These are phyloP conservation scores for Apis mellifera DNA, from an alignment of 1,140 invertebrate species.

Conservation along the genomic window Amel_HAv3.1 CM009933.2:11765501-11766000, in stretches of 20 bases:
- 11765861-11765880: slow-evolving; percentile 3
- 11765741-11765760: background rate
- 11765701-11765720: too few species aligned
- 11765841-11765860: background rate
- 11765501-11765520: slow-evolving; percentile 49
- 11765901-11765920: background rate
- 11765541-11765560: background rate
- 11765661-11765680: too few species aligned
- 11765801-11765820: slow-evolving; percentile 46
- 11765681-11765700: background rate
- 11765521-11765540: slow-evolving; percentile 10
- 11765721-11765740: background rate
- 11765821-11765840: background rate
- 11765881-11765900: too few species aligned
- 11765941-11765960: background rate
- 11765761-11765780: slow-evolving; percentile 36
- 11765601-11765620: background rate
- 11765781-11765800: background rate
- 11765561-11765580: background rate
- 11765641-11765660: too few species aligned
- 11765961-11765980: background rate
- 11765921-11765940: background rate
- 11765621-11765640: background rate
- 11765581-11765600: background rate
- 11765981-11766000: background rate